Base-by-base conservation (phyloP, 2,888 invertebrate genomes). In the Cephus rjabovi region DNA sequence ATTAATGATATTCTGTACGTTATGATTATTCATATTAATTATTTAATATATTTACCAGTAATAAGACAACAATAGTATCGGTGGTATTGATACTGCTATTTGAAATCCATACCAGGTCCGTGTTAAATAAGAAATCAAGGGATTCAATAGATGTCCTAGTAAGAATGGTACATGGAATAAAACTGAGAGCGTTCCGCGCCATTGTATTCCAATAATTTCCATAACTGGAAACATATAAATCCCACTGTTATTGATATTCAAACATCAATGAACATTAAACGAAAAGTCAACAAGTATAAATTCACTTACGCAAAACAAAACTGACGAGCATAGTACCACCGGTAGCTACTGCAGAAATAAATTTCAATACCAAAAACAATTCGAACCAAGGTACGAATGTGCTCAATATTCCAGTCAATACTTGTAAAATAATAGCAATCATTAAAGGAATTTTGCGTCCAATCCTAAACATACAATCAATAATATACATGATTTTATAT, bases 281-380 rank as follows among this genome's bases (percentile, higher is more conserved):
- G n/a, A 15, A 75, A 34, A 23, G 23, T 31, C 2, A 75, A 30
- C 11, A 71, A 15, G 11, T 2, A 35, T 1, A n/a, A 37, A 75
- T 33, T 3, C 71, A 90, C 92, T 91, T 84, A 93, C 93, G 92
- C 37, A 95, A 92, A 75, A 95, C 94, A 84, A 95, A 95, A 83
- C 94, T 94, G 80, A 94, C 94, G 33, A 95, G 93, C 94, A 95
- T 95, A 2, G 94, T 94, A 56, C 95, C 95, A 80, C 95, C 95
- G 23, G 94, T 93, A 12, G 94, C 93, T 76, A 93, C 89, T 40
- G 95, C 95, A 77, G 94, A 93, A 3, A 94, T 86, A 83, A 94
- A 94, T 82, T 95, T 93, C 75, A 93, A 92, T 23, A 93, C 83
- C 34, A 95, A 87, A 87, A 95, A 95, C 87, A 94, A 90, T 93